A percentile compares a stretch with the other conserved stretches of the same genome.
phyloP scores from a whole-genome alignment of 2,113 vertebrate genomes.

The Phyllopteryx taeniolatus region DNA sequence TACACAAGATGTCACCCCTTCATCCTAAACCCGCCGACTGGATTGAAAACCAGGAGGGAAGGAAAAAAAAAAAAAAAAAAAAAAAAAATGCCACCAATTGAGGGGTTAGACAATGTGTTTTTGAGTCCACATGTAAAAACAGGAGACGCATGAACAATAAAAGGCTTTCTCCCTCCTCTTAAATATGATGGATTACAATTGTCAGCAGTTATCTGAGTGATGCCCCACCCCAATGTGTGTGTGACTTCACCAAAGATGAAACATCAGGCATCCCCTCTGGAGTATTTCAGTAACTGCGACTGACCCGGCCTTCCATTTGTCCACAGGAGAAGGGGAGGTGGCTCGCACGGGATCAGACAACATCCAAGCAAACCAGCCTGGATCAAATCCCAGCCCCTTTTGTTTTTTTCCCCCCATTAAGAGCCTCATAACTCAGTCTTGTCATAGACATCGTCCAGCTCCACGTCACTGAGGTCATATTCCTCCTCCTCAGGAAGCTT shows the following conservation, averaged over 20 bases:
- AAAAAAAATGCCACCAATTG: conserved; percentile 17
- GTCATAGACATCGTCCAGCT: conserved; percentile 80
- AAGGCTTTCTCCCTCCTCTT: conserved; percentile 23
- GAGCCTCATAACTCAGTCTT: conserved; percentile 82
- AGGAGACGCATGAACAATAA: conserved; percentile 20
- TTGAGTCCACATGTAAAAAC: conserved; percentile 42
- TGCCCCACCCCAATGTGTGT: background rate
- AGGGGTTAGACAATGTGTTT: conserved; percentile 33
- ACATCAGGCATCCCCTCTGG: conserved; percentile 41
- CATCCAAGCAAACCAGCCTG: conserved; percentile 17
- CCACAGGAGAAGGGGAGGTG: conserved; percentile 64
- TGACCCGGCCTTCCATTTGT: conserved; percentile 47
- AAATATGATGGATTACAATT: conserved; percentile 35
- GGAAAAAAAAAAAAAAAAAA: conserved; percentile 14
- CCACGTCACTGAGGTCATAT: conserved; percentile 91
- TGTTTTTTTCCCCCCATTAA: background rate
- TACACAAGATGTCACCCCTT: conserved; percentile 62
- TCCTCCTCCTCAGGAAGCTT: conserved; percentile 94
- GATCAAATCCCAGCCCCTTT: conserved; percentile 15
- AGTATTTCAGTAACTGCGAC: conserved; percentile 61
- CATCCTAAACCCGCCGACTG: conserved; percentile 32
- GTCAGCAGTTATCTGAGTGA: conserved; percentile 43
- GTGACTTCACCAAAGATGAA: conserved; percentile 45
- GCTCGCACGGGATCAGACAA: conserved; percentile 35
- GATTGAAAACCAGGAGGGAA: conserved; percentile 12